Evolutionary conservation across 2,888 invertebrate genomes (phyloP), one percentile per base, ranked within the genome.

Genomic region (Clistopyga incitator): DNA sequence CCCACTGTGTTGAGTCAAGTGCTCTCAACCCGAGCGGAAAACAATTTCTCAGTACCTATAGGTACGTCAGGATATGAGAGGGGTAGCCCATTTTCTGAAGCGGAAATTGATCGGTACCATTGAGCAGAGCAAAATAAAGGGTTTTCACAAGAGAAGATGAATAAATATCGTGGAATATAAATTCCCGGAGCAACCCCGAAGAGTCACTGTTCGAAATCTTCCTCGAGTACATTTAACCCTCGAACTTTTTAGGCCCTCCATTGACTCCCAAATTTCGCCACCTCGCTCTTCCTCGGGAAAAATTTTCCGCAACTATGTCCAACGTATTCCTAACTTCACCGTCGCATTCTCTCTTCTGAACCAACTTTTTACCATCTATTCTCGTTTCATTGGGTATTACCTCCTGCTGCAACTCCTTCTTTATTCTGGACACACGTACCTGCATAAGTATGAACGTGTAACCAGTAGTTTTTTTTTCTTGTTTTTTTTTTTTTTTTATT

Each of bases 31-130:
- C 18, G 64, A 64, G 64, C 34, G 64, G 18, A 64, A 64, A 42
- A 64, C 38, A 64, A 64, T 64, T 38, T 64, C 38, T 64, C 38
- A 38, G 11, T 38, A 11, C 64, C 20, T 38, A 29, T 38, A 61
- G 18, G n/a, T 15, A n/a, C 34, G 20, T 34, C 38, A 13, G 34
- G 25, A 13, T 64, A 38, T 18, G 64, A 38, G 61, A 61, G 38
- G 61, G 18, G 20, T 42, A 42, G 42, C 38, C 42, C 38, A 64
- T 64, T 64, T 64, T 38, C 64, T 64, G 3, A 38, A 64, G 64
- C 64, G 64, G 64, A 64, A 64, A 64, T 64, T 42, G 64, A 64
- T 64, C 64, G 64, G 64, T 64, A 64, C 42, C 18, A 20, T 64
- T 38, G 42, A 64, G 20, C 64, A 38, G 18, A 64, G 42, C 20